Evolutionary conservation across 2,888 invertebrate genomes (phyloP).

Genomic region (Torymus texanus): DNA sequence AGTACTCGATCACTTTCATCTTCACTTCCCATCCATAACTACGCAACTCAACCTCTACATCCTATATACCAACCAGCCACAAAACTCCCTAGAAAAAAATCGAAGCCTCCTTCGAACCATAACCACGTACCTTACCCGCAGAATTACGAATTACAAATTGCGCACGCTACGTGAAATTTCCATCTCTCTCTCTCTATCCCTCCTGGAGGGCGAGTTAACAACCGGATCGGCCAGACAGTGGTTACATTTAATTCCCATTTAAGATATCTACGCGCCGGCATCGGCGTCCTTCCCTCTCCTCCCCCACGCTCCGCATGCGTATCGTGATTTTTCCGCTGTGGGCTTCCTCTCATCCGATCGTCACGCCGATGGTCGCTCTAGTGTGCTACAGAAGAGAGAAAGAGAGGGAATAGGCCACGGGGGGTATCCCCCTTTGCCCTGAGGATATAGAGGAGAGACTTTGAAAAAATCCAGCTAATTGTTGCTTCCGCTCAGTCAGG

Average conservation of each 20-base stretch:
- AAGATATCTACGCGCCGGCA: constrained; percentile 41
- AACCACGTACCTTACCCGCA: too few relatives aligned
- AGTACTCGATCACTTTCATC: too few relatives aligned
- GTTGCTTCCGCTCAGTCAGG: constrained; percentile 29
- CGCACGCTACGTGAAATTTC: constrained; percentile 11
- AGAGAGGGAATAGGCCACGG: constrained; percentile 31
- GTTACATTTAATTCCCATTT: constrained; percentile 51
- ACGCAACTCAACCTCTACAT: too few relatives aligned
- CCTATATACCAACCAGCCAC: too few relatives aligned
- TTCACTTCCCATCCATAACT: too few relatives aligned
- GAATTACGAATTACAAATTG: constrained; percentile 34
- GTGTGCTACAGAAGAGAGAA: background rate
- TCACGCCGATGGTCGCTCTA: constrained; percentile 68
- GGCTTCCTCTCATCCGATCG: constrained; percentile 61
- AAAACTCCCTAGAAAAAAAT: too few relatives aligned
- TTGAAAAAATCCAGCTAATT: constrained; percentile 54
- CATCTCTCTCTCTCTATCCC: constrained; percentile 2
- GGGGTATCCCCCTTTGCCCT: constrained; percentile 14
- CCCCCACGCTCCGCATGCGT: background rate
- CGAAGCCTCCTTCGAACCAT: too few relatives aligned
- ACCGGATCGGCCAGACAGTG: constrained; percentile 47
- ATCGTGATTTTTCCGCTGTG: constrained; percentile 31
- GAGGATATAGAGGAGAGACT: too few relatives aligned
- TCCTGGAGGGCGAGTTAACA: constrained; percentile 29
- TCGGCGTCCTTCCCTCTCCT: constrained; percentile 10